Evolutionary conservation across 2,113 vertebrate genomes (phyloP).

Genomic region (Oncorhynchus masou): DNA sequence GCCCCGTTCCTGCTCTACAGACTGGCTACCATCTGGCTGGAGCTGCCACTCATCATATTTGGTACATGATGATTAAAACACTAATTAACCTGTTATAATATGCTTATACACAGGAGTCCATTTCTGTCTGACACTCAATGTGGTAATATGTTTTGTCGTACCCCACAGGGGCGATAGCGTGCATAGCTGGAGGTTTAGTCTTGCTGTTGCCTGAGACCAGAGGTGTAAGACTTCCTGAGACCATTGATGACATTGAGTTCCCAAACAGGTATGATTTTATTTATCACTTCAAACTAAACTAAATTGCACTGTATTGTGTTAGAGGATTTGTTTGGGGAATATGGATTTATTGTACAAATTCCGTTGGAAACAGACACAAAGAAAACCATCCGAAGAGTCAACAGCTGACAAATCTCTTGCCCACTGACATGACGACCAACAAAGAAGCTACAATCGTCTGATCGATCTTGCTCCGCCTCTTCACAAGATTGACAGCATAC

Average conservation of each 20-base stretch:
- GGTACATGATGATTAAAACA: slow-evolving; percentile 62
- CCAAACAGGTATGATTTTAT: background rate
- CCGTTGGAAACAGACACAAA: slow-evolving; percentile 41
- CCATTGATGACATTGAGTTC: slow-evolving; percentile 86
- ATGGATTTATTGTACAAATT: background rate
- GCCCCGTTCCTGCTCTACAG: slow-evolving; percentile 89
- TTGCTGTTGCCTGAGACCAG: slow-evolving; percentile 90
- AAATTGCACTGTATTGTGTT: background rate
- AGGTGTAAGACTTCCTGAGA: slow-evolving; percentile 86
- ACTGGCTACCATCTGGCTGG: slow-evolving; percentile 67
- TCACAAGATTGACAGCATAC: too few species aligned
- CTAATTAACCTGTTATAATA: background rate
- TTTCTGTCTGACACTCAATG: background rate
- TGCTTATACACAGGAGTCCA: background rate
- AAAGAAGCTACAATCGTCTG: slow-evolving; percentile 47
- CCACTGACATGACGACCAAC: slow-evolving; percentile 28
- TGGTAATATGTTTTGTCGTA: background rate
- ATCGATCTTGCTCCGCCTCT: background rate
- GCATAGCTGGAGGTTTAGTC: slow-evolving; percentile 82
- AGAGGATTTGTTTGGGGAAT: too few species aligned
- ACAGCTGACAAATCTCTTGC: slow-evolving; percentile 50
- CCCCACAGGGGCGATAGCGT: slow-evolving; percentile 76
- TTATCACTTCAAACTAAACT: background rate
- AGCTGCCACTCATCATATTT: slow-evolving; percentile 91
- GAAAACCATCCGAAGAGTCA: slow-evolving; percentile 19